A percentile compares a stretch with the other conserved stretches of the same genome.
Conservation (phyloP, 2,113 vertebrate genomes). For the Lophotis ruficrista region DNA sequence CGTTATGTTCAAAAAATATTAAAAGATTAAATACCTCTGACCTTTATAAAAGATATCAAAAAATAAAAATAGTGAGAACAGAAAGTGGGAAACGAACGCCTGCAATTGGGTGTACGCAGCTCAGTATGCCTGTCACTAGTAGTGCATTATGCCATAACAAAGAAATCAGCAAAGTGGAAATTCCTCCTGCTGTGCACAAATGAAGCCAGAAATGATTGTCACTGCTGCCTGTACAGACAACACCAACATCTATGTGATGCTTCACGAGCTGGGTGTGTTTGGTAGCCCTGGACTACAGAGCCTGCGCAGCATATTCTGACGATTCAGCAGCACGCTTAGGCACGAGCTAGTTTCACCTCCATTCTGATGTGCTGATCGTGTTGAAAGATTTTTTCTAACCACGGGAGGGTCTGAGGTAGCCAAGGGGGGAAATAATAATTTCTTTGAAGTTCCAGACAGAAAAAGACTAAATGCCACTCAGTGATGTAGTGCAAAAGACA, state of each 20-base stretch:
- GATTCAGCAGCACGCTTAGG: background rate
- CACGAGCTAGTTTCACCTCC: background rate
- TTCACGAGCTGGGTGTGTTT: background rate
- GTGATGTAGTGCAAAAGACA: background rate
- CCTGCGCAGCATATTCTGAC: background rate
- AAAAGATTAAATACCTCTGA: background rate
- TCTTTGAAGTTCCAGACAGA: background rate
- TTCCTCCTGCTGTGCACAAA: slow-evolving; percentile 18
- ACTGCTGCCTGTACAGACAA: background rate
- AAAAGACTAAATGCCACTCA: background rate
- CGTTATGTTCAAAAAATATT: background rate
- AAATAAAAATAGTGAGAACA: background rate
- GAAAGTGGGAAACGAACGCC: background rate
- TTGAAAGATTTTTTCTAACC: background rate
- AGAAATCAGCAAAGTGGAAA: slow-evolving; percentile 33
- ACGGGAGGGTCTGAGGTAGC: background rate
- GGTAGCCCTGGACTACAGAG: background rate
- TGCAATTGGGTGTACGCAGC: background rate
- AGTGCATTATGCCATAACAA: background rate
- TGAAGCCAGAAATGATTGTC: background rate
- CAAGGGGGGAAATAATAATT: background rate
- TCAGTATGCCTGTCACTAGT: background rate
- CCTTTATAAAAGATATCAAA: background rate
- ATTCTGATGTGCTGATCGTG: background rate
- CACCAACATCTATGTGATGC: background rate